phyloP scores from a whole-genome alignment of 2,888 invertebrate species.

The Xylophagus ater region DNA sequence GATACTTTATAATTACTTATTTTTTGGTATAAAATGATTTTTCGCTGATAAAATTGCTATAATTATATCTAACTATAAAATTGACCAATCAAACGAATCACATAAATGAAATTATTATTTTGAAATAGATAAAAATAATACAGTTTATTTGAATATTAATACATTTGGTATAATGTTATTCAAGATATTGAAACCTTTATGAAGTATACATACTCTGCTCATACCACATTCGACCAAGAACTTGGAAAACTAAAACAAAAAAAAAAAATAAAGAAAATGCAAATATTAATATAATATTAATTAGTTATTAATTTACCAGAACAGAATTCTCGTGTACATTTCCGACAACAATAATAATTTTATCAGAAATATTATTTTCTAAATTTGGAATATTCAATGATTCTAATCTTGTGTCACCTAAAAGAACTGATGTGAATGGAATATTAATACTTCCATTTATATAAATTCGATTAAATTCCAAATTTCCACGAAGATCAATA shows the following conservation, averaged over 20 bases:
- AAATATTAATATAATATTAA: neutral
- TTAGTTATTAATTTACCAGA: constrained; percentile 43
- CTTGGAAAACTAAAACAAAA: constrained; percentile 64
- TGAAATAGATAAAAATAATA: neutral
- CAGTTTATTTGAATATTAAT: constrained; percentile 19
- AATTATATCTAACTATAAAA: no score
- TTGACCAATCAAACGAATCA: no score
- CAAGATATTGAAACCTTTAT: constrained; percentile 77
- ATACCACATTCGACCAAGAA: constrained; percentile 69
- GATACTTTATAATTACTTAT: no score
- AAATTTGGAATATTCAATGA: constrained; percentile 54
- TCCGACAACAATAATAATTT: constrained; percentile 66
- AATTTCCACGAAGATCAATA: constrained; percentile 52
- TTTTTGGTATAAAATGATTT: no score
- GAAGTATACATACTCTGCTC: constrained; percentile 69
- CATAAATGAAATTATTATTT: no score
- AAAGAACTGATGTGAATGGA: constrained; percentile 69
- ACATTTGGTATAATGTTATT: constrained; percentile 51
- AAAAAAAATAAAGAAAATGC: constrained; percentile 1
- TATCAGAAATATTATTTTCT: constrained; percentile 47
- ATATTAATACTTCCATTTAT: constrained; percentile 78
- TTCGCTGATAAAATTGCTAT: no score
- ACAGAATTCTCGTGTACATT: constrained; percentile 66
- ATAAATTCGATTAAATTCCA: constrained; percentile 58
- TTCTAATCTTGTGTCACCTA: constrained; percentile 58